Base-by-base conservation (phyloP, 2,797 vertebrate species). In the Urosaurus nigricauda region DNA sequence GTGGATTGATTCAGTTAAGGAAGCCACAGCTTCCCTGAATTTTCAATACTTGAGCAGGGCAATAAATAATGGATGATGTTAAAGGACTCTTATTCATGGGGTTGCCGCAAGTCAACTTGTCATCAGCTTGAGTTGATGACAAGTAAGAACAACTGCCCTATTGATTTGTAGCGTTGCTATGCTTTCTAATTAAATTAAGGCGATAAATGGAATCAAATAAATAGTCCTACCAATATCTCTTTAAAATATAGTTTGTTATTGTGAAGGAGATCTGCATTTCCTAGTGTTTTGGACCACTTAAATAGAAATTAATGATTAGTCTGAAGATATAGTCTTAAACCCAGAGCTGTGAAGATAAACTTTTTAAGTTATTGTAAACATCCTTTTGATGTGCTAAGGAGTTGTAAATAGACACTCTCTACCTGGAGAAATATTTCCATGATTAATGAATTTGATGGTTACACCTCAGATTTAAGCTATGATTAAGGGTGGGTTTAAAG, bases 331-430 rank as follows among this genome's bases (percentile, higher is more conserved):
- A 85, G 32, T 75, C 37, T 85, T 86, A 68, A 70, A 37, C 11
- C 32, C 71, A 37, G 12, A 53, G n/a, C 63, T 60, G 70, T 87
- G 47, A 40, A 43, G 43, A 40, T 56, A 70, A 74, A 32, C n/a
- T 37, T 19, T 75, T 53, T 12, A 47, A 47, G 56, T 74, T n/a
- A 86, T 79, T 78, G 74, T 68, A 75, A 79, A 79, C 74, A 78
- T 35, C 37, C 47, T 74, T 86, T 86, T 86, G 74, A 79, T 79
- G 60, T 79, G 43, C 32, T 79, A 51, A 65, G 60, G 32, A 86
- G 58, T 51, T 86, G 74, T 65, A 65, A 86, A 47, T 86, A 78
- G 9, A 78, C 43, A 78, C 40, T 86, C 63, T 51, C 43, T 86
- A 53, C 43, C 32, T 68, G 16, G 19, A 79, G 5, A 68, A 68